Percentiles rank a stretch among this genome's conserved stretches.
phyloP scores from a whole-genome alignment of 2,797 vertebrate genomes.

The Peromyscus eremicus region DNA sequence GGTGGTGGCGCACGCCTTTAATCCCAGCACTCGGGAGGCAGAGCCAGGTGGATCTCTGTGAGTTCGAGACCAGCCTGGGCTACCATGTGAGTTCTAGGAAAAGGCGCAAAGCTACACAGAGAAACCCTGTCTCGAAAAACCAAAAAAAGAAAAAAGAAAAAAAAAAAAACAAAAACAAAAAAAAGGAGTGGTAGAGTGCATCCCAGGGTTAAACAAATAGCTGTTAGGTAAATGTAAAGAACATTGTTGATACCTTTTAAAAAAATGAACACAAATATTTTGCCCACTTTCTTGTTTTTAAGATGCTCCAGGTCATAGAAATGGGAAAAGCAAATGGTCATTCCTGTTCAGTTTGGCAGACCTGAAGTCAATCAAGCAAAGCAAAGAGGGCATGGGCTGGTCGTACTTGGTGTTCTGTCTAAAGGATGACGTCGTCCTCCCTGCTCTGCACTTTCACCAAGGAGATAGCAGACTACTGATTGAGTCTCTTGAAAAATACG shows the following conservation, averaged over 20 bases:
- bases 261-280: slow-evolving; percentile 80
- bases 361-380: slow-evolving; percentile 94
- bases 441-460: slow-evolving; percentile 96
- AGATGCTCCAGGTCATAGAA: slow-evolving; percentile 92
- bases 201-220: slow-evolving; percentile 11
- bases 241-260: slow-evolving; percentile 69
- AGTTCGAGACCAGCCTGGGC: too few species aligned
- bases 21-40: too few species aligned
- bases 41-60: too few species aligned
- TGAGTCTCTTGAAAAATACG: slow-evolving; percentile 93
- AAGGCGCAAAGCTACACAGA: too few species aligned
- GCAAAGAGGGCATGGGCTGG: slow-evolving; percentile 94
- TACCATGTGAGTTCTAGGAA: too few species aligned
- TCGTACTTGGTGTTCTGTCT: slow-evolving; percentile 93
- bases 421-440: slow-evolving; percentile 92
- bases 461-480: slow-evolving; percentile 94
- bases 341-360: slow-evolving; percentile 94
- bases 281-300: slow-evolving; percentile 84
- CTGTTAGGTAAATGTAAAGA: slow-evolving; percentile 59
- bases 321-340: slow-evolving; percentile 94
- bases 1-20: too few species aligned
- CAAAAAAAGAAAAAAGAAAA: too few species aligned
- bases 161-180: too few species aligned
- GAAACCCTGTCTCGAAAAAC: too few species aligned
- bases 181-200: background rate